These are phyloP conservation scores for Ammodytes dubius DNA, from an alignment of 2,113 vertebrate species.

Conservation along the genomic window DNA sequence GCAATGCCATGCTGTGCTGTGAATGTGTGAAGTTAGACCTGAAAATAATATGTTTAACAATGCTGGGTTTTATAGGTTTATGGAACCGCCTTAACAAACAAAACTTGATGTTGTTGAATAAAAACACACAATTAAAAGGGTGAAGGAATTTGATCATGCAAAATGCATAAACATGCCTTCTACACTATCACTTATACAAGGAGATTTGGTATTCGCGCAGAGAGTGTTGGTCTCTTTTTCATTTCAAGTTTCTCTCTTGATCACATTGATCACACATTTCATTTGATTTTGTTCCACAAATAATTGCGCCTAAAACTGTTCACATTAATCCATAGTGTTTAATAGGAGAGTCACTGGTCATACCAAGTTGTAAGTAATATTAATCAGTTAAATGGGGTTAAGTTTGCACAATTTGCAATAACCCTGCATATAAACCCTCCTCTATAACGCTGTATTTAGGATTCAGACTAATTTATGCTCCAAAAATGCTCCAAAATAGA, in stretches of 20 bases:
- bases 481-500: no score
- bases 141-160: constrained; percentile 2
- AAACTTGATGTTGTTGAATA: background rate
- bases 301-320: no score
- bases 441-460: no score
- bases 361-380: no score
- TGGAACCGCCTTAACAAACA: background rate
- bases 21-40: constrained; percentile 38
- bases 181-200: constrained; percentile 35
- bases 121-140: background rate
- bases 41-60: constrained; percentile 22
- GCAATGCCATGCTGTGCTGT: constrained; percentile 24
- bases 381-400: no score
- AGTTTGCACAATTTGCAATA: no score
- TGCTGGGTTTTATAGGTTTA: background rate
- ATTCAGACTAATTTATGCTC: no score
- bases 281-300: no score
- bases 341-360: no score
- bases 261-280: no score
- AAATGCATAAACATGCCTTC: constrained; percentile 18
- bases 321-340: no score
- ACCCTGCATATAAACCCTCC: no score
- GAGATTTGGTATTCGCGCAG: constrained; percentile 24
- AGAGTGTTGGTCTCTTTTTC: constrained; percentile 23
- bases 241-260: background rate